Conservation (phyloP, 2,797 vertebrate species). For the Falco naumanni region DNA sequence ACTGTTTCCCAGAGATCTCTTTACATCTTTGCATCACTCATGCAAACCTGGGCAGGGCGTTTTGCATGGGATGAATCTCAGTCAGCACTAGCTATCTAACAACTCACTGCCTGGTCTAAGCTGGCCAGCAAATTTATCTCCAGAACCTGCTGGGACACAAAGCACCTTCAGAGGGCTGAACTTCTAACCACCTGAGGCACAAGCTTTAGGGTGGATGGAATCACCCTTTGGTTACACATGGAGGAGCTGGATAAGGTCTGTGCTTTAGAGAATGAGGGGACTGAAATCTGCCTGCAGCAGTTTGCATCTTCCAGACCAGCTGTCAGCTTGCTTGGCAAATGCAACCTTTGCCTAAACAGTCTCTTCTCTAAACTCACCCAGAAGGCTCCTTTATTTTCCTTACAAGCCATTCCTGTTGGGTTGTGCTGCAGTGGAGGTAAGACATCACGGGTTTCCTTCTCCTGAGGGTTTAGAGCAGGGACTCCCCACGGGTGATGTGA, state of each 20-base stretch:
- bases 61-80: not conserved
- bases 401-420: not conserved
- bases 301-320: not conserved
- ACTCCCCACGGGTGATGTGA: not conserved
- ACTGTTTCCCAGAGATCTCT: not conserved
- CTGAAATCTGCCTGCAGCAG: not conserved
- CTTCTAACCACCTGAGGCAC: not conserved
- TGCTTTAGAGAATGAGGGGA: not conserved
- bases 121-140: not conserved
- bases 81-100: not conserved
- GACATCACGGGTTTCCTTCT: not conserved
- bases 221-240: fast-evolving
- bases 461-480: not conserved
- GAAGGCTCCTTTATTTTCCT: not conserved
- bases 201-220: not conserved
- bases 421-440: not conserved
- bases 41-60: not conserved
- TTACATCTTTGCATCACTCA: not conserved
- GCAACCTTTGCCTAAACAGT: not conserved
- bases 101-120: not conserved
- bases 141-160: not conserved
- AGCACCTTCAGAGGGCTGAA: not conserved
- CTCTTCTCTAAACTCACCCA: not conserved
- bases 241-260: not conserved
- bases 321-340: not conserved